Base-by-base conservation (phyloP, 2,113 vertebrate species). In the Myiozetetes cayanensis region DNA sequence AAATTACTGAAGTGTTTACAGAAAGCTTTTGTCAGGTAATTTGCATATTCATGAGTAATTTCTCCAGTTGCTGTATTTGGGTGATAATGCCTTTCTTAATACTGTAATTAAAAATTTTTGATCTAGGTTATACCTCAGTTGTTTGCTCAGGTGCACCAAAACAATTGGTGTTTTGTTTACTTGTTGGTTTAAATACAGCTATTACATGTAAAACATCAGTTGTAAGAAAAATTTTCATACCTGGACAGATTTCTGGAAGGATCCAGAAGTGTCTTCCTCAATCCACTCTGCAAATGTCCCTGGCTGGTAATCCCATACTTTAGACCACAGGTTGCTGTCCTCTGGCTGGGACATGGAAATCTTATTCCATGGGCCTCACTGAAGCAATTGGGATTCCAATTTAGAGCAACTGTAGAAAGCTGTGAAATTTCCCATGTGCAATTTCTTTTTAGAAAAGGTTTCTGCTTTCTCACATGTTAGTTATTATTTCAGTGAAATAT, bases 41-140 rank as follows among this genome's bases (percentile, higher is more conserved):
- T 92, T 96, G 73, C 93, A 86, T 94, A 95, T 95, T 95, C 58
- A 94, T 94, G 70, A 84, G 31, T 72, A 72, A 81, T 95, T 94
- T 96, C 80, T 93, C n/a, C 63, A 55, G 80, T 96, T 84, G 63
- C 92, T 96, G 90, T 94, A 79, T 91, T 96, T 83, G 76, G 88
- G 75, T 94, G 90, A 96, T 96, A 96, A 85, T 72, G 37, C 68
- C 46, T 71, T 86, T 96, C 91, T 91, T 80, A 94, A 95, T 83
- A 81, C 72, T 52, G 43, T 85, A 95, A 96, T 97, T 95, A 96
- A 91, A 85, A 44, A 4, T 5, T 63, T 88, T 71, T 28, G 2
- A 71, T 95, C 88, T 62, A 72, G 65, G 76, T 93, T 95, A 72
- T 81, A 67, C 72, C 89, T 67, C 37, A 87, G 1, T 87, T 92